phyloP scores from a whole-genome alignment of 2,888 invertebrate genomes.

The Chironomus tentans region DNA sequence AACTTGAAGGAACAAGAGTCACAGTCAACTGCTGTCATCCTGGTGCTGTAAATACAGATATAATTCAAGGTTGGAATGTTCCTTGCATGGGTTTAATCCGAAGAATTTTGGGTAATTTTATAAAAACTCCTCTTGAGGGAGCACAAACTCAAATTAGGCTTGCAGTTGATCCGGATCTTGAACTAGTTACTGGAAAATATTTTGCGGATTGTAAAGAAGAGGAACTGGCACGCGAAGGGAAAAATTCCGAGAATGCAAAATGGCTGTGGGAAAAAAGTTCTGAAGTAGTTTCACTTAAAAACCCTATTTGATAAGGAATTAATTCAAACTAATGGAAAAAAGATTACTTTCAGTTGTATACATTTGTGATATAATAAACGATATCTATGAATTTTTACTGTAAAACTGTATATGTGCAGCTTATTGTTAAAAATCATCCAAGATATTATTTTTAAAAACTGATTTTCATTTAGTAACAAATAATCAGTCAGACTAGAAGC shows the following conservation, averaged over 20 bases:
- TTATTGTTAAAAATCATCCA: too few species aligned
- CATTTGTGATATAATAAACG: too few species aligned
- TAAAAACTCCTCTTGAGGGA: slow-evolving; percentile 29
- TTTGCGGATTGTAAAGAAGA: slow-evolving; percentile 29
- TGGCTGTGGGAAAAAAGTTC: not conserved
- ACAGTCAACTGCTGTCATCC: slow-evolving; percentile 78
- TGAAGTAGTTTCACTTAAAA: not conserved
- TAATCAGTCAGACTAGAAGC: too few species aligned
- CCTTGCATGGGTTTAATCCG: not conserved
- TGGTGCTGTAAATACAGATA: slow-evolving; percentile 42
- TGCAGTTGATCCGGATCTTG: slow-evolving; percentile 28
- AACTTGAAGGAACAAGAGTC: slow-evolving; percentile 58
- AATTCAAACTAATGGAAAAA: too few species aligned
- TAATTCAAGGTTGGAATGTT: too few species aligned
- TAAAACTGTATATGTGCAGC: too few species aligned
- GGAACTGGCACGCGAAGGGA: slow-evolving; percentile 26
- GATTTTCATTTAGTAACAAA: too few species aligned
- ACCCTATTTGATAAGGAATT: too few species aligned
- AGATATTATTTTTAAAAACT: too few species aligned
- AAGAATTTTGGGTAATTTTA: not conserved
- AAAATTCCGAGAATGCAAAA: slow-evolving; percentile 23
- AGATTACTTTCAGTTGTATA: too few species aligned
- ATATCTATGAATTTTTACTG: too few species aligned
- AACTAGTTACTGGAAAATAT: slow-evolving; percentile 29
- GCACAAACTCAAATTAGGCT: slow-evolving; percentile 30